Base-by-base conservation (phyloP, 2,113 vertebrate genomes). In the Tachysurus fulvidraco region DNA sequence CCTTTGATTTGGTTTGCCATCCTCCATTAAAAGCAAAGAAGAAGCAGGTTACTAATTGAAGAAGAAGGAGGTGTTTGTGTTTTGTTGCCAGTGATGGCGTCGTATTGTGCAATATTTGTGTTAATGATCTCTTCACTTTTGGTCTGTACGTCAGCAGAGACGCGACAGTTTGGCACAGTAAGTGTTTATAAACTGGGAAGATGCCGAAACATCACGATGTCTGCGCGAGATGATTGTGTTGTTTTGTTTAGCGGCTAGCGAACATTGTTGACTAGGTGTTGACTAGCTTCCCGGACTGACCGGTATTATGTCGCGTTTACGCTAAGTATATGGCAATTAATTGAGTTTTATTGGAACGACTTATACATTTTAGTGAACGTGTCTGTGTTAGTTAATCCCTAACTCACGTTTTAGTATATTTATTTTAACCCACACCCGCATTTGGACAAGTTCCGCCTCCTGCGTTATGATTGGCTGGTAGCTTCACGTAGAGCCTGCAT, bases 61-160 rank as follows among this genome's bases (percentile, higher is more conserved):
- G 83, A 84, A 50, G 54, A 59, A 84, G 30, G 23, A 74, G 11
- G 64, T 4, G n/a, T 30, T 57, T 3, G 83, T 83, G 65, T 83
- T 83, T 71, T 25, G 21, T 81, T 25, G 54, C 21, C 64, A n/a
- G 36, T 41, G 30, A 87, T 87, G 86, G 69, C 86, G 81, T 77
- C 86, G 81, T 44, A 11, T 2, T 83, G 81, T 59, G 2, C 23
- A 10, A 59, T 65, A 21, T 57, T 83, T 28, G 11, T 64, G 0
- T 9, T 62, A 1, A 36, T 67, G 6, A 21, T 77, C 10, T 28
- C 30, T 83, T 46, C 54, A 23, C 17, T 52, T 13, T 9, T 78
- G 5, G n/a, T 78, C 14, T 87, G 5, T 65, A 59, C 44, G 55
- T 78, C 50, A 46, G 21, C 69, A 21, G 71, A 87, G n/a, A 83